Evolutionary conservation across 2,113 vertebrate genomes (phyloP).

Genomic region (Podarcis cretensis): DNA sequence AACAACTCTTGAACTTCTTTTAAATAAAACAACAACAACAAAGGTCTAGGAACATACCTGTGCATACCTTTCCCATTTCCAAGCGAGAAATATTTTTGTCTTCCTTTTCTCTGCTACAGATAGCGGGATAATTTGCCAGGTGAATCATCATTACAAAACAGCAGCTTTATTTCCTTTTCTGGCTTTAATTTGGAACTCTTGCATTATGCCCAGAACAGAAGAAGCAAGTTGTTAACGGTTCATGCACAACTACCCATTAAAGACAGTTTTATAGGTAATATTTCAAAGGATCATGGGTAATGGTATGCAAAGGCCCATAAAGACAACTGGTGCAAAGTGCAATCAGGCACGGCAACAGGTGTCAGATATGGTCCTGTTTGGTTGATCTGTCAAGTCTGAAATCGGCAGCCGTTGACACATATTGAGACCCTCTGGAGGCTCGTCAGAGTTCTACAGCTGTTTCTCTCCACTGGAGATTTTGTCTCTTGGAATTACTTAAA

Average conservation of each 20-base stretch:
- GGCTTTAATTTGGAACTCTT: neutral
- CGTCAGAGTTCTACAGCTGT: neutral
- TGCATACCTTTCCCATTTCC: neutral
- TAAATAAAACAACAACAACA: too few relatives aligned
- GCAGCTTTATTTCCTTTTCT: neutral
- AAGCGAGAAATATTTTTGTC: conserved; percentile 1
- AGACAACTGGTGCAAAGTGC: neutral
- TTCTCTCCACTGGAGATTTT: neutral
- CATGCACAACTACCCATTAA: conserved; percentile 5
- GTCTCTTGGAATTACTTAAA: conserved; percentile 15
- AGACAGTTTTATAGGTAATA: neutral
- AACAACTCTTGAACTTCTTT: neutral
- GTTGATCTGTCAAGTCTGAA: conserved; percentile 18
- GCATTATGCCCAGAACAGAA: neutral
- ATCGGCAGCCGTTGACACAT: neutral
- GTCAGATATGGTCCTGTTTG: neutral
- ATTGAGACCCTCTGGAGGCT: neutral
- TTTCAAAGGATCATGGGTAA: conserved; percentile 1
- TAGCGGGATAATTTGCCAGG: neutral
- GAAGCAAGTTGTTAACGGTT: neutral
- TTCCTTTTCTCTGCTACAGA: neutral
- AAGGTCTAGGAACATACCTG: neutral
- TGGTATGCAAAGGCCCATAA: neutral
- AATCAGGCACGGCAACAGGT: neutral
- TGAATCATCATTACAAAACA: conserved; percentile 7